phyloP scores from a whole-genome alignment of 2,797 vertebrate genomes.

The Brotogeris chrysoptera region DNA sequence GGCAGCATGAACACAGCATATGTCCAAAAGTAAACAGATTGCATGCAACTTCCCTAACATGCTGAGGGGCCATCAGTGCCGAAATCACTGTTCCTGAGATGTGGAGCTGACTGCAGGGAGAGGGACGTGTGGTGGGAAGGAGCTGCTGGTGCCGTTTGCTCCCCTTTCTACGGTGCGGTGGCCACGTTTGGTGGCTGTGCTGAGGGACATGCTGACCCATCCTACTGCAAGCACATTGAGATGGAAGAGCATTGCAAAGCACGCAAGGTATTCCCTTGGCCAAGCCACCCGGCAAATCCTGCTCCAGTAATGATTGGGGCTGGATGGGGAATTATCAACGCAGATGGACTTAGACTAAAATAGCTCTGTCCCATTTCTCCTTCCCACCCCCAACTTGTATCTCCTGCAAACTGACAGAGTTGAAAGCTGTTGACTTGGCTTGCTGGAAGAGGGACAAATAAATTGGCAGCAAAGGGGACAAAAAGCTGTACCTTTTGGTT shows the following conservation, averaged over 20 bases:
- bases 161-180: not conserved
- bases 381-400: not conserved
- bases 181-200: not conserved
- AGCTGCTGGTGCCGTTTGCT: not conserved
- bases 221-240: fast-evolving
- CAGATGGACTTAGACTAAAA: slow-evolving; percentile 27
- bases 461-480: not conserved
- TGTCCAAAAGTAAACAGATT: slow-evolving; percentile 24
- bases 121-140: not conserved
- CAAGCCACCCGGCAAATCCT: not conserved
- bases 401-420: not conserved
- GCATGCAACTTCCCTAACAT: not conserved
- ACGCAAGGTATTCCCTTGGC: not conserved
- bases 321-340: not conserved
- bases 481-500: not conserved
- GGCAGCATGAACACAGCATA: not conserved
- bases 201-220: not conserved
- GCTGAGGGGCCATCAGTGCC: not conserved
- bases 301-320: not conserved
- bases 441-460: not conserved
- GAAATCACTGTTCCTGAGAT: not conserved
- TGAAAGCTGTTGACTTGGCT: not conserved
- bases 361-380: not conserved
- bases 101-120: not conserved
- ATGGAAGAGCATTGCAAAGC: not conserved